Percentiles rank a stretch among this genome's conserved stretches.
These are phyloP conservation scores for Threskiornis aethiopicus DNA, from an alignment of 2,797 vertebrate genomes.

Conservation along the genomic window DNA sequence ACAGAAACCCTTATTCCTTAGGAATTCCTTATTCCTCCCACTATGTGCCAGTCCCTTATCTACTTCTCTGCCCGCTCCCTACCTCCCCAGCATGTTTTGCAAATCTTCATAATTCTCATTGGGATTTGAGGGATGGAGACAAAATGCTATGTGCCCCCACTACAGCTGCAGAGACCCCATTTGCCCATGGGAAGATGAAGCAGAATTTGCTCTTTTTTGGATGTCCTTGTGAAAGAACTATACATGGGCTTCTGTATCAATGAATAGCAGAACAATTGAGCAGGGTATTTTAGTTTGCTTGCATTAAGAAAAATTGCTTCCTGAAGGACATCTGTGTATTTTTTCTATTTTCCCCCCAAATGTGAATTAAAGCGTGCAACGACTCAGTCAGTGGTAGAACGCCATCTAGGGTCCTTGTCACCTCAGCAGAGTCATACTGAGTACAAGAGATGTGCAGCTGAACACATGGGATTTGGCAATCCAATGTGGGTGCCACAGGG, in stretches of 20 bases:
- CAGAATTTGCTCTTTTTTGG: neutral
- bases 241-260: neutral
- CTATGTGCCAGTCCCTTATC: neutral
- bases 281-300: neutral
- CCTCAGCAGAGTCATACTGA: neutral
- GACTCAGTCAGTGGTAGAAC: neutral
- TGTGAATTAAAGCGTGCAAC: accelerated
- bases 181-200: neutral
- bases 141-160: neutral
- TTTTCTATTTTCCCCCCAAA: neutral
- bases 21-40: neutral
- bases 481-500: accelerated
- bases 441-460: accelerated
- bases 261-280: neutral
- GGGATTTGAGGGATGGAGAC: neutral
- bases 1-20: neutral
- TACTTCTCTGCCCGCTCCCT: neutral
- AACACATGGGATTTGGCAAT: neutral
- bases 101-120: neutral
- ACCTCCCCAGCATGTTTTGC: neutral
- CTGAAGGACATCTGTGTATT: neutral
- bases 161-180: neutral
- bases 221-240: neutral
- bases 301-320: neutral
- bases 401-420: neutral